A percentile compares a stretch with the other conserved stretches of the same genome.
Conservation (phyloP, 30 jellyfish, hydroid and myxozoan genomes). For the Mastigias papua region DNA sequence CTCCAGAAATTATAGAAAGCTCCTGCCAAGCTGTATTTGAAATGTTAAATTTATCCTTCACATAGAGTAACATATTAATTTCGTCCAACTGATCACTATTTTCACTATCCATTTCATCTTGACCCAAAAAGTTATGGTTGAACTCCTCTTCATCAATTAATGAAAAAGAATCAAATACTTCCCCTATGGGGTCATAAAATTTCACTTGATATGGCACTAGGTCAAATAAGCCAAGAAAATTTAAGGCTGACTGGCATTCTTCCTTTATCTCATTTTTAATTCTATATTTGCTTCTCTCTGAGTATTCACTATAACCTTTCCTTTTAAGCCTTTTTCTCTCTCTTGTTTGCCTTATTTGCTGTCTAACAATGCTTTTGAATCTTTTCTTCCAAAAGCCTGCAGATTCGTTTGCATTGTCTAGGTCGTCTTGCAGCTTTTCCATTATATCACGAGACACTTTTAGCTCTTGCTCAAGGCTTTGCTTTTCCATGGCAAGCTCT, state of each 20-base stretch:
- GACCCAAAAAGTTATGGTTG: background rate
- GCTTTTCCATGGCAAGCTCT: background rate
- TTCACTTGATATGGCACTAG: background rate
- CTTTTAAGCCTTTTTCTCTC: background rate
- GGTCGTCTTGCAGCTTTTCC: no score
- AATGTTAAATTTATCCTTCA: background rate
- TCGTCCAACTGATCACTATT: background rate
- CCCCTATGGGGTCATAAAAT: background rate
- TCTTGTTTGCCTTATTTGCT: background rate
- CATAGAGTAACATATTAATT: background rate
- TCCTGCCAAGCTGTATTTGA: background rate
- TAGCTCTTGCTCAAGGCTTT: background rate
- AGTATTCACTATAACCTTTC: background rate
- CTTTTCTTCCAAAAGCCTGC: no score
- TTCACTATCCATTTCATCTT: background rate
- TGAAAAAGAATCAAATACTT: background rate
- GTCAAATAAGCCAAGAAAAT: background rate
- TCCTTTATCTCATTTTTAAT: background rate
- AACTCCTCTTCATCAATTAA: background rate
- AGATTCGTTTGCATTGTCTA: no score
- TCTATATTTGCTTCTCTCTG: background rate
- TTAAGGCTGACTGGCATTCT: background rate
- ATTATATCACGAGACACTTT: no score
- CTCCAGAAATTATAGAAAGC: background rate
- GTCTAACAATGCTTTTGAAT: no score